Evolutionary conservation across 2,113 vertebrate species (phyloP), one percentile per base, ranked within the genome.

Genomic region (Sturnus vulgaris): DNA sequence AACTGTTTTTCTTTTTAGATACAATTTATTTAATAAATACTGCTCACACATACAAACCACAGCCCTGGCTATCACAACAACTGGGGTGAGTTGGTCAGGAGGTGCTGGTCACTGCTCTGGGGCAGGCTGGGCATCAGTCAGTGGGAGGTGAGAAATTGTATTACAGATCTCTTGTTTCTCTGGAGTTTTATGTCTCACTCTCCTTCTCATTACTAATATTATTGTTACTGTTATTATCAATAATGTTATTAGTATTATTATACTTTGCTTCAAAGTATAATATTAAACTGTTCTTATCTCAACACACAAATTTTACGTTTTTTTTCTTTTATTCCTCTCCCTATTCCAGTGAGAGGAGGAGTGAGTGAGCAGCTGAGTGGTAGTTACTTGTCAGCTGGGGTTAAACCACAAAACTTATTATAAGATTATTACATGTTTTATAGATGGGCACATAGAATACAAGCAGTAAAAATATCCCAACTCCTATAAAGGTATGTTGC

Each of bases 291-390:
- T 31, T 61, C n/a, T 61, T 69, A 20, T 16, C 35, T 57, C 31
- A 68, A 69, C 17, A n/a, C 9, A 31, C 0, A 0, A 23, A 10
- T 47, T 76, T 69, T 27, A 19, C 16, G 19, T 59, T 22, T 68
- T 49, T 65, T 60, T 44, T 7, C 27, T 42, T 40, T 55, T 25
- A 76, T 47, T 42, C 47, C 31, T 61, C 14, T 69, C 25, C 15
- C 31, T 31, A 2, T 24, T 31, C 25, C 8, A 35, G 5, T 35
- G 21, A 1, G 8, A 10, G 40, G 4, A 76, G n/a, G n/a, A 82
- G 25, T 31, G 69, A 68, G 15, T 25, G 25, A 60, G 22, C 39
- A 40, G 63, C 30, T 47, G 40, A 76, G 21, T 53, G 9, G 23
- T 21, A 55, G 30, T 68, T 27, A 55, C 28, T 40, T 40, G 40